These are phyloP conservation scores for Scaptomyza hsui DNA, from an alignment of 1,140 invertebrate species.

Conservation along the genomic window DNA sequence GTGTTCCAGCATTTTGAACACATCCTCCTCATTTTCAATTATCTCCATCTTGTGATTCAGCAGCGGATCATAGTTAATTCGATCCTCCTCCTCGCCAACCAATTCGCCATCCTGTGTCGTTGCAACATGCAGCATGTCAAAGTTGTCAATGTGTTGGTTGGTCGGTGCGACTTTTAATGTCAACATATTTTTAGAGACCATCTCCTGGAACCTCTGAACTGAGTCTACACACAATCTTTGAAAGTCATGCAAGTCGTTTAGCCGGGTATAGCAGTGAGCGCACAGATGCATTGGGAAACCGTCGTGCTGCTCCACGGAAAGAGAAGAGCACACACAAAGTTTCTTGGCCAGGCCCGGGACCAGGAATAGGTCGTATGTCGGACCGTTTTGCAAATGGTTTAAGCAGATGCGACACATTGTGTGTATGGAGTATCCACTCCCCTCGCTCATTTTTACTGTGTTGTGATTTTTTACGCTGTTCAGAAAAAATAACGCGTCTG, in stretches of 20 bases:
- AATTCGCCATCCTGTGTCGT: constrained; percentile 48
- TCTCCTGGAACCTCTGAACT: constrained; percentile 67
- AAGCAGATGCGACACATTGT: constrained; percentile 78
- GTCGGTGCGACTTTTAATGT: neutral
- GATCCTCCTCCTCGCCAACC: constrained; percentile 66
- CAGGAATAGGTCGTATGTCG: constrained; percentile 67
- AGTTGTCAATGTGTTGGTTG: constrained; percentile 56
- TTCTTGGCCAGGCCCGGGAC: constrained; percentile 76
- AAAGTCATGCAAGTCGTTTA: constrained; percentile 77
- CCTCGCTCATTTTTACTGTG: constrained; percentile 48
- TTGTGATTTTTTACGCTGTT: constrained; percentile 21
- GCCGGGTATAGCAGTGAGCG: constrained; percentile 53
- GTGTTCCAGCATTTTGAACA: constrained; percentile 79
- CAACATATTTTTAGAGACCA: constrained; percentile 65
- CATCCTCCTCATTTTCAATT: constrained; percentile 78
- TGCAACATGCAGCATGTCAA: constrained; percentile 58
- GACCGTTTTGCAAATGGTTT: constrained; percentile 61
- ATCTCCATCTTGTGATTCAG: constrained; percentile 78
- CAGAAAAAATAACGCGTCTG: constrained; percentile 37
- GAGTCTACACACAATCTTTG: constrained; percentile 76
- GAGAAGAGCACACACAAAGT: constrained; percentile 68
- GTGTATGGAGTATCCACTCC: constrained; percentile 63
- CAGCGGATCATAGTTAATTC: constrained; percentile 78
- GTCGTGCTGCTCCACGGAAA: constrained; percentile 72
- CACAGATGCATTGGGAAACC: constrained; percentile 76